Base-by-base conservation (phyloP, 1,140 invertebrate species). In the Yoshiicerus persimilis region DNA sequence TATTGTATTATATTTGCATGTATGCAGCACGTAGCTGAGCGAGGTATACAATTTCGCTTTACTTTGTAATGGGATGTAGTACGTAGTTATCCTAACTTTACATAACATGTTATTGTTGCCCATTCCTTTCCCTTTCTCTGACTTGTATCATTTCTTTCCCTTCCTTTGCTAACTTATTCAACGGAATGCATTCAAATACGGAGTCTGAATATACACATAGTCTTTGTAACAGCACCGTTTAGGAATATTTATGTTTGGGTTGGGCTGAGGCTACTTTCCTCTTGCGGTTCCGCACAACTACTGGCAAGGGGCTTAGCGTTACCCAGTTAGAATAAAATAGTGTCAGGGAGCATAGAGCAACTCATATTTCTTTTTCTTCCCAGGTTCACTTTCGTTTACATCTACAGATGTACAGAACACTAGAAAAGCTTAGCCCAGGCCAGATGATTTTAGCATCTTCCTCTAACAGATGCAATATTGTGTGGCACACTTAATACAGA, bases 241-340 rank as follows among this genome's bases (percentile, higher is more conserved):
- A 80, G 75, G 75, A 70, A 80, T 80, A 80, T 80, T 80, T 80
- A 80, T 80, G 34, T 80, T 80, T 80, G 75, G 34, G 75, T 80
- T 80, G 75, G 34, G 75, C 34, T 8, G 75, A 80, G 75, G 34
- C 75, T 32, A 80, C 75, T 80, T 80, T 80, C 34, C 34, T 80
- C 20, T 16, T 80, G 75, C 75, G 75, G 75, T 80, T 80, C 75
- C 9, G 32, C 34, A 80, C 27, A 80, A 80, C 20, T 20, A 80
- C 75, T 32, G 75, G 32, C 75, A 23, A 80, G 75, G 75, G 75
- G 34, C 75, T 38, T 16, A 38, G 30, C 38, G 75, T 34, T 80
- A 80, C 32, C 75, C 75, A 34, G 34, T 80, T 80, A 80, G 75
- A 80, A 36, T 80, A 38, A 80, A 80, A 80, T 80, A 38, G 75